These are phyloP conservation scores for Ophion slaviceki DNA, from an alignment of 2,888 invertebrate genomes.

Conservation along the genomic window DNA sequence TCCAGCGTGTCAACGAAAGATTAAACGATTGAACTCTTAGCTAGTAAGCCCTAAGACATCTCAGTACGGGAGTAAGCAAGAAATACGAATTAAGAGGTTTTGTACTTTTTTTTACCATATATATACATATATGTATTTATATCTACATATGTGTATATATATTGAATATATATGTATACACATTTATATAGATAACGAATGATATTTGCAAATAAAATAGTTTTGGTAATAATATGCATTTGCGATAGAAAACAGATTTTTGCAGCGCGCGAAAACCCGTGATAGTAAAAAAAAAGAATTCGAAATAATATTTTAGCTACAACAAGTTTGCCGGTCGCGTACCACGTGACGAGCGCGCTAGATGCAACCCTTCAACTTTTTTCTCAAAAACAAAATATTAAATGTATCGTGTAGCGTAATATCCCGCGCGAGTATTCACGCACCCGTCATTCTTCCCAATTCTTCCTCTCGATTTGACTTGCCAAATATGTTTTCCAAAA, in stretches of 20 bases:
- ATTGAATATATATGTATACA: slow-evolving; percentile 61
- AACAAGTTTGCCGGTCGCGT: neutral
- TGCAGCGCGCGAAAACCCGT: neutral
- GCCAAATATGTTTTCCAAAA: neutral
- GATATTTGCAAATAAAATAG: slow-evolving; percentile 51
- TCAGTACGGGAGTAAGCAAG: slow-evolving; percentile 46
- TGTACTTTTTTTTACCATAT: slow-evolving; percentile 63
- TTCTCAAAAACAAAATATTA: too few species aligned
- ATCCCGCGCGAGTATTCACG: neutral
- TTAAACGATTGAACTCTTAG: slow-evolving; percentile 30
- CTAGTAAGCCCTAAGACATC: slow-evolving; percentile 48
- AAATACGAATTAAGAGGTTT: slow-evolving; percentile 61
- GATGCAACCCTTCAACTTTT: too few species aligned
- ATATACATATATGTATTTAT: slow-evolving; percentile 52
- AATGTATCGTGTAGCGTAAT: too few species aligned
- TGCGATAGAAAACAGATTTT: slow-evolving; percentile 7
- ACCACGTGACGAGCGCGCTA: too few species aligned
- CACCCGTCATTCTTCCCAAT: neutral
- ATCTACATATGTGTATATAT: slow-evolving; percentile 57
- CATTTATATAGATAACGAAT: neutral
- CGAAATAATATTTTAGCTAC: neutral
- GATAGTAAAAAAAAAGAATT: neutral
- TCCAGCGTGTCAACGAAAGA: neutral
- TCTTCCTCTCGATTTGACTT: neutral
- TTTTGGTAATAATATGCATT: slow-evolving; percentile 71